phyloP scores from a whole-genome alignment of 2,797 vertebrate genomes.

The Alfaro cultratus region DNA sequence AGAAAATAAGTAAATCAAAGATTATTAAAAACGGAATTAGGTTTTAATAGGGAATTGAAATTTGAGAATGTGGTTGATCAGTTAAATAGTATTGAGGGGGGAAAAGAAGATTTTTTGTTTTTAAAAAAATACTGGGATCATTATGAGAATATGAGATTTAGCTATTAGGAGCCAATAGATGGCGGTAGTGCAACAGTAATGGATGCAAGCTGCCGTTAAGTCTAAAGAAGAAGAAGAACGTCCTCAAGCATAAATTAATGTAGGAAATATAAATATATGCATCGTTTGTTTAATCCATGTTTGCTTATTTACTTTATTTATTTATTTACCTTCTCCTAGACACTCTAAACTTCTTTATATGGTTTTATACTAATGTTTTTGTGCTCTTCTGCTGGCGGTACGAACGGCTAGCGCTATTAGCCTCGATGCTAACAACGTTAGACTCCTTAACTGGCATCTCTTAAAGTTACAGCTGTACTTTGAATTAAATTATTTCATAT shows the following conservation, averaged over 20 bases:
- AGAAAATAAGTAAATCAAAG: too few relatives aligned
- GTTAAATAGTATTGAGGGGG: too few relatives aligned
- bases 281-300: not conserved
- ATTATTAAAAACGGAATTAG: too few relatives aligned
- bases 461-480: not conserved
- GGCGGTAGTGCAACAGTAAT: too few relatives aligned
- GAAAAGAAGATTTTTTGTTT: too few relatives aligned
- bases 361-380: not conserved
- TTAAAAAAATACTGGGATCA: too few relatives aligned
- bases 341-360: not conserved
- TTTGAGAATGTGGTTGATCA: too few relatives aligned
- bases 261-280: not conserved
- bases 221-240: too few relatives aligned
- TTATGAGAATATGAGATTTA: too few relatives aligned
- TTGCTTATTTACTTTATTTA: not conserved
- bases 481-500: not conserved
- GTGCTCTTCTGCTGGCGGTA: not conserved
- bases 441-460: not conserved
- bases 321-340: not conserved
- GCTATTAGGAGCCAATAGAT: too few relatives aligned
- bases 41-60: too few relatives aligned
- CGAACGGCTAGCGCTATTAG: not conserved
- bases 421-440: not conserved
- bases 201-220: too few relatives aligned
- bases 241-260: not conserved